Conservation (phyloP, 1,140 invertebrate genomes). For the Battus philenor region DNA sequence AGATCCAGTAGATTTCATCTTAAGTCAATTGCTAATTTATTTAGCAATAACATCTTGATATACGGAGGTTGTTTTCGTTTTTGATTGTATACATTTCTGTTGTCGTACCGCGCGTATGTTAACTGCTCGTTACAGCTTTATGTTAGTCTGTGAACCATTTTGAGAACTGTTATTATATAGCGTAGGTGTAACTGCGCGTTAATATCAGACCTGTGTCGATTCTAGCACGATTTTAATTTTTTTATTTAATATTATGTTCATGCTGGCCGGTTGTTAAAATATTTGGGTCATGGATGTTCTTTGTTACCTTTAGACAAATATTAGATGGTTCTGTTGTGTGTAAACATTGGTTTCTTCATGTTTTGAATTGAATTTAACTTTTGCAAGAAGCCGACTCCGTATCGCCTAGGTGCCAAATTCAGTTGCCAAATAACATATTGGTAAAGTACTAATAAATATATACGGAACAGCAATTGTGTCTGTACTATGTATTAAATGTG, state of each 20-base stretch:
- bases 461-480: too few relatives aligned
- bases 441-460: too few relatives aligned
- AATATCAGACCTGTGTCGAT: background rate
- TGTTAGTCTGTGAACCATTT: conserved; percentile 22
- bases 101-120: background rate
- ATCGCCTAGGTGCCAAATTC: too few relatives aligned
- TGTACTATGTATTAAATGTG: too few relatives aligned
- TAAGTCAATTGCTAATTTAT: too few relatives aligned
- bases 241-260: background rate
- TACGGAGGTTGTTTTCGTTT: background rate
- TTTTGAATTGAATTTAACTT: too few relatives aligned
- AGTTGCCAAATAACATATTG: too few relatives aligned
- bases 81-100: background rate
- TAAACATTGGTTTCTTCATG: too few relatives aligned
- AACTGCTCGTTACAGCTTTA: conserved; percentile 21
- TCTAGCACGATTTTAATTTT: background rate
- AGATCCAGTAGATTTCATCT: too few relatives aligned
- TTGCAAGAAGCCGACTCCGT: too few relatives aligned
- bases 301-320: background rate
- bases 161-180: conserved; percentile 18
- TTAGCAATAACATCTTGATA: too few relatives aligned
- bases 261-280: conserved; percentile 2
- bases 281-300: conserved; percentile 4
- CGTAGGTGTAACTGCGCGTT: conserved; percentile 15
- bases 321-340: too few relatives aligned